Conservation (phyloP, 2,888 invertebrate species). For the Thysanoteuthis rhombus region DNA sequence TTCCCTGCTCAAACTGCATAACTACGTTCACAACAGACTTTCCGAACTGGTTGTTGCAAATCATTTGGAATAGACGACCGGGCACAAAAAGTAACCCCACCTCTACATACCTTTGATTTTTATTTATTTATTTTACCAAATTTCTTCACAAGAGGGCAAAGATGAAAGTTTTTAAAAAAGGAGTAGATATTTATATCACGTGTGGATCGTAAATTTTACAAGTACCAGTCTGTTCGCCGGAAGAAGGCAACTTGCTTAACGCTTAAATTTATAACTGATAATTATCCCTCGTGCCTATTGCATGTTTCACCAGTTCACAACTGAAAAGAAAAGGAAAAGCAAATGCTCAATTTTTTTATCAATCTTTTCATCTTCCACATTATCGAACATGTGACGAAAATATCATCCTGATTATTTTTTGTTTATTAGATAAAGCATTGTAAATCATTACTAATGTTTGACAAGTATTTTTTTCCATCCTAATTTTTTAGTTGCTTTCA, state of each 20-base stretch:
- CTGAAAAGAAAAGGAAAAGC: neutral
- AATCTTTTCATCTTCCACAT: no score
- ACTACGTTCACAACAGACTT: neutral
- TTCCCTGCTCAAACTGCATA: neutral
- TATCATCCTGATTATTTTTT: no score
- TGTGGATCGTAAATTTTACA: neutral
- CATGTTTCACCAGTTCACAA: neutral
- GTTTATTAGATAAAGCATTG: no score
- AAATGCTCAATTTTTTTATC: no score
- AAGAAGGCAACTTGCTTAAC: neutral
- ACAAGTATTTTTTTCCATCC: no score
- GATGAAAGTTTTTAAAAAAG: neutral
- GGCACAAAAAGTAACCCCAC: neutral
- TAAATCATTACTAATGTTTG: no score
- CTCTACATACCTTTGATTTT: neutral
- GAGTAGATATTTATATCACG: neutral
- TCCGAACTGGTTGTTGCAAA: neutral
- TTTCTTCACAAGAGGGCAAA: neutral
- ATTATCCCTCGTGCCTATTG: neutral
- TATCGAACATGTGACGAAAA: no score
- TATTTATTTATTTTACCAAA: neutral
- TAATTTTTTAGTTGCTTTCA: no score
- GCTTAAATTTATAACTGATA: neutral
- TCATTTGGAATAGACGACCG: neutral
- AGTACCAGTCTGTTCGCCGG: neutral